phyloP scores from a whole-genome alignment of 2,888 invertebrate genomes.

The Melinaea menophilus region DNA sequence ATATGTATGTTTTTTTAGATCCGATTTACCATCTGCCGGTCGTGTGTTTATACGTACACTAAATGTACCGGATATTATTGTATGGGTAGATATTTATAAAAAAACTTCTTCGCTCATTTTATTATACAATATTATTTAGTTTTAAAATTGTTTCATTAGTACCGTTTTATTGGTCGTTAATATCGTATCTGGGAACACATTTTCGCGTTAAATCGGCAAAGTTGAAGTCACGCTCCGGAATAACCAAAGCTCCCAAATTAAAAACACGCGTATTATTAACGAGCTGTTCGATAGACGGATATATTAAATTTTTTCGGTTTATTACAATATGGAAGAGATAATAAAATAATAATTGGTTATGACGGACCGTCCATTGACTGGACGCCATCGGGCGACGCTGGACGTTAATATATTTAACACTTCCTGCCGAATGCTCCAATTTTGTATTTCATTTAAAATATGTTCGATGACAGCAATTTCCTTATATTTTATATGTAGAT shows the following conservation, averaged over 20 bases:
- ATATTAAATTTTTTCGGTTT: background rate
- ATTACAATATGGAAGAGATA: slow-evolving; percentile 18
- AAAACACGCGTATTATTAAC: no score
- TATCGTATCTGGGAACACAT: slow-evolving; percentile 61
- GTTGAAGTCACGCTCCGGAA: slow-evolving; percentile 49
- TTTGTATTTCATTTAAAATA: slow-evolving; percentile 73
- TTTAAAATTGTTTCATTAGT: slow-evolving; percentile 49
- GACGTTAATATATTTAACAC: slow-evolving; percentile 68
- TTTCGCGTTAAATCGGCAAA: slow-evolving; percentile 45
- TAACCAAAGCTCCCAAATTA: slow-evolving; percentile 28
- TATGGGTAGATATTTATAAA: slow-evolving; percentile 35
- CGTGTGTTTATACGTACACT: slow-evolving; percentile 56
- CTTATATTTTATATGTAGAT: slow-evolving; percentile 57
- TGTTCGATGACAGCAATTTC: slow-evolving; percentile 68
- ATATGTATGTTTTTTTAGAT: slow-evolving; percentile 45
- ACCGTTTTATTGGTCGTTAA: slow-evolving; percentile 68
- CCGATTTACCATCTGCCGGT: slow-evolving; percentile 58
- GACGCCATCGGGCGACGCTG: slow-evolving; percentile 50
- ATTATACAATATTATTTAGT: slow-evolving; percentile 41
- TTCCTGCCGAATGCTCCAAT: slow-evolving; percentile 74
- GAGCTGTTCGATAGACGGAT: background rate
- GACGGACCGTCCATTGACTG: slow-evolving; percentile 49
- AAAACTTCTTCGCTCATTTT: slow-evolving; percentile 47
- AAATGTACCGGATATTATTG: slow-evolving; percentile 67
- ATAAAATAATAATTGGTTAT: slow-evolving; percentile 42